These are phyloP conservation scores for Epirrhoe alternata DNA, from an alignment of 2,888 invertebrate genomes.

Conservation along the genomic window DNA sequence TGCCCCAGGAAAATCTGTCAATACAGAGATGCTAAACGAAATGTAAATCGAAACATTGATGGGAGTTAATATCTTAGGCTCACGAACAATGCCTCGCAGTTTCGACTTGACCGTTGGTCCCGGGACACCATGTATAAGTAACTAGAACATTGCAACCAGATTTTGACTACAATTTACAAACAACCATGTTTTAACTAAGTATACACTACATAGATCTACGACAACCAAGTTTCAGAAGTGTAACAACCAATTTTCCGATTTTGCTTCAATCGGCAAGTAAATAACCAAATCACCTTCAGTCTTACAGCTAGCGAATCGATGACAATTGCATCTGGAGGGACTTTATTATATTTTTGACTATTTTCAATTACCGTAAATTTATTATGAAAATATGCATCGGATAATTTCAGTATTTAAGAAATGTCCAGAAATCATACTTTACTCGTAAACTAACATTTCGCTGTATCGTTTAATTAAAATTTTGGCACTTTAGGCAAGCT, in stretches of 20 bases:
- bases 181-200: conserved; percentile 31
- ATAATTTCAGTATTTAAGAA: conserved; percentile 66
- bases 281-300: conserved; percentile 68
- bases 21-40: background rate
- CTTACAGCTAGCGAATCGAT: conserved; percentile 81
- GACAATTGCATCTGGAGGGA: conserved; percentile 80
- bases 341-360: conserved; percentile 70
- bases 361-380: conserved; percentile 61
- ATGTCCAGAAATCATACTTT: conserved; percentile 34
- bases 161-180: conserved; percentile 43
- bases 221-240: conserved; percentile 33
- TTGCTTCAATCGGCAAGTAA: conserved; percentile 33
- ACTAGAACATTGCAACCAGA: conserved; percentile 30
- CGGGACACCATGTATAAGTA: conserved; percentile 21
- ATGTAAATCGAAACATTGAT: background rate
- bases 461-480: conserved; percentile 36
- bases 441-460: conserved; percentile 15
- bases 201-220: conserved; percentile 25
- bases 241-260: conserved; percentile 29
- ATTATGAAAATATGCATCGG: conserved; percentile 69
- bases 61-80: background rate
- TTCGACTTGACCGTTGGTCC: conserved; percentile 1
- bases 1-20: conserved; percentile 6
- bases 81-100: background rate
- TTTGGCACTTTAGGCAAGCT: conserved; percentile 40